Evolutionary conservation across 1,140 invertebrate genomes (phyloP).

Genomic region (Euglossa dilemma): DNA sequence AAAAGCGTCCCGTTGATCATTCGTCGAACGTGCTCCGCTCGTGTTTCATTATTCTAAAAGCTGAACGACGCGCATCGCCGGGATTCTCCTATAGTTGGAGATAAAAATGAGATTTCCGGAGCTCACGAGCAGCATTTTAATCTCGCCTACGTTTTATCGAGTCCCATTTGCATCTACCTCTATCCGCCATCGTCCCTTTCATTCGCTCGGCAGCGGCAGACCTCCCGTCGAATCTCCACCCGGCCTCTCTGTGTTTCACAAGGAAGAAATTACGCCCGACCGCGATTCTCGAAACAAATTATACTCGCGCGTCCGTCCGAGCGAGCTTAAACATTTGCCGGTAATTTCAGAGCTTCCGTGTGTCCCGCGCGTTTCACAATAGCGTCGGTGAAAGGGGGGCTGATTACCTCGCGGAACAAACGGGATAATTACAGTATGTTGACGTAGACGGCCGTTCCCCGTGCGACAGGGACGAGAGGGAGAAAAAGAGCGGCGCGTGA

Average conservation of each 20-base stretch:
- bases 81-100: background rate
- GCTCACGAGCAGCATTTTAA: conserved; percentile 13
- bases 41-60: conserved; percentile 47
- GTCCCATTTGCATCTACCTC: background rate
- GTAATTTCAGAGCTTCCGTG: background rate
- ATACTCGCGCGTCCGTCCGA: too few species aligned
- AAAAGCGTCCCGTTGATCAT: conserved; percentile 2
- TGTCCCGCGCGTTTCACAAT: too few species aligned
- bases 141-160: conserved; percentile 8
- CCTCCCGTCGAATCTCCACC: too few species aligned
- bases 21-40: conserved; percentile 27
- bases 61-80: background rate
- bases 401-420: conserved; percentile 1
- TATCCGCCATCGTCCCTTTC: background rate
- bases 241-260: too few species aligned
- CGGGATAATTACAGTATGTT: conserved; percentile 29
- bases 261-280: too few species aligned
- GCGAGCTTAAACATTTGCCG: background rate
- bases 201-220: too few species aligned
- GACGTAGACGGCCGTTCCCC: background rate
- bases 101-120: conserved; percentile 8
- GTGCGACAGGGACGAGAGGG: background rate
- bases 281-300: too few species aligned
- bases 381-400: background rate
- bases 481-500: background rate